phyloP scores from a whole-genome alignment of 2,113 vertebrate genomes.

The Struthio camelus region DNA sequence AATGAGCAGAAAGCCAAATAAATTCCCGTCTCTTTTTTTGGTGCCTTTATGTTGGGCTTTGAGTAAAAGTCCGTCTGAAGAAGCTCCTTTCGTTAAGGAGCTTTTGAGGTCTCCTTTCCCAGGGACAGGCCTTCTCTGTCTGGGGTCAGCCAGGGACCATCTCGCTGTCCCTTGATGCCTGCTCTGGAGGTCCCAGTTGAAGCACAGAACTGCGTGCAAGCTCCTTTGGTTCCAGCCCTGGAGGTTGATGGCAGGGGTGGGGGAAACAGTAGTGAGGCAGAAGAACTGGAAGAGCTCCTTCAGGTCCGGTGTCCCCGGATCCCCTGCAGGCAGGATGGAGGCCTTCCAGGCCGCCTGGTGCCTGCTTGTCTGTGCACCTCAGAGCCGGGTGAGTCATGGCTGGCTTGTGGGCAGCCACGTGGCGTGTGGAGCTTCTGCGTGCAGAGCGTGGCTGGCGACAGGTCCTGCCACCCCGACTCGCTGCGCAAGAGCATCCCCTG shows the following conservation, averaged over 20 bases:
- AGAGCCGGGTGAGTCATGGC: not conserved
- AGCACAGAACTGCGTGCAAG: not conserved
- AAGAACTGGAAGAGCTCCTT: slow-evolving; percentile 27
- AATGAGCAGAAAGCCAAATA: slow-evolving; percentile 46
- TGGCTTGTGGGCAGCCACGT: not conserved
- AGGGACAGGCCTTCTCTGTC: not conserved
- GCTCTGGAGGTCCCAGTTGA: slow-evolving; percentile 5
- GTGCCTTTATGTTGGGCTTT: slow-evolving; percentile 71
- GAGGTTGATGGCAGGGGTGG: not conserved
- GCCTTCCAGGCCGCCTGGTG: slow-evolving; percentile 30
- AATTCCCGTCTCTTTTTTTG: slow-evolving; percentile 42
- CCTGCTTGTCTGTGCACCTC: not conserved
- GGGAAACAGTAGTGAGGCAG: not conserved
- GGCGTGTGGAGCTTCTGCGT: not conserved
- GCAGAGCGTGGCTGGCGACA: not conserved
- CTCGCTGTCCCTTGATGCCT: not conserved
- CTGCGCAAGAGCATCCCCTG: rapidly evolving
- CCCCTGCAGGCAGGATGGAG: not conserved
- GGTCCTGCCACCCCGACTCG: not conserved
- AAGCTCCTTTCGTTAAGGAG: slow-evolving; percentile 73
- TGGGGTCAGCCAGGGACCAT: not conserved
- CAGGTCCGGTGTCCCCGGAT: not conserved
- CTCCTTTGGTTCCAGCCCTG: not conserved
- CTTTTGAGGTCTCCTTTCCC: slow-evolving; percentile 44
- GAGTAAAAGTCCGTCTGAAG: slow-evolving; percentile 67